Conservation (phyloP, 2,113 vertebrate genomes). For the Acrocephalus kingi region DNA sequence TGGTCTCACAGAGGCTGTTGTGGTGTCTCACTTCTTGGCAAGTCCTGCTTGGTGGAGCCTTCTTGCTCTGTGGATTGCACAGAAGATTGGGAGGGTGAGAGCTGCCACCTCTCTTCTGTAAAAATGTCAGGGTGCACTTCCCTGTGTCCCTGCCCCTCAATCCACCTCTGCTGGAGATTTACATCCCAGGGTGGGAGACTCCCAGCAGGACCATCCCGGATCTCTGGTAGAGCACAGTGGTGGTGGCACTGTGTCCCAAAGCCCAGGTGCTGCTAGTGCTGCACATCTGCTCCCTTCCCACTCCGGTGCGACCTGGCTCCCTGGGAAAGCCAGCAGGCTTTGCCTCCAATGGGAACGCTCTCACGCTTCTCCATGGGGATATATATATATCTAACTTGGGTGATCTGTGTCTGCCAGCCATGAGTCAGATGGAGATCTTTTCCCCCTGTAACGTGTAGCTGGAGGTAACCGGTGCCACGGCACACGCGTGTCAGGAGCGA, state of each 20-base stretch:
- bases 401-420: slow-evolving; percentile 61
- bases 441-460: slow-evolving; percentile 38
- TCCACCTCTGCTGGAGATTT: background rate
- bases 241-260: background rate
- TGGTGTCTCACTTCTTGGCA: slow-evolving; percentile 19
- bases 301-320: background rate
- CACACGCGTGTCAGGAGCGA: slow-evolving; percentile 44
- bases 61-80: background rate
- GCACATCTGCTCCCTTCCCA: background rate
- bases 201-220: accelerated
- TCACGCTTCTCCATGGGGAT: slow-evolving; percentile 10
- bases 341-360: slow-evolving; percentile 29
- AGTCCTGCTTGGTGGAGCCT: background rate
- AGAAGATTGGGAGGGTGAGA: background rate
- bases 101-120: background rate
- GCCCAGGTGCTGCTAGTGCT: background rate
- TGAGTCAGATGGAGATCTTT: slow-evolving; percentile 63
- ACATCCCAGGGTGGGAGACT: background rate
- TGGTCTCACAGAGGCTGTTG: background rate
- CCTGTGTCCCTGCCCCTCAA: background rate
- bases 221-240: accelerated
- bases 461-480: slow-evolving; percentile 46
- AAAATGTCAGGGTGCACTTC: background rate
- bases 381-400: background rate
- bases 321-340: slow-evolving; percentile 18